Evolutionary conservation across 1,140 invertebrate species (phyloP).

Genomic region (Drosophila seguyi): DNA sequence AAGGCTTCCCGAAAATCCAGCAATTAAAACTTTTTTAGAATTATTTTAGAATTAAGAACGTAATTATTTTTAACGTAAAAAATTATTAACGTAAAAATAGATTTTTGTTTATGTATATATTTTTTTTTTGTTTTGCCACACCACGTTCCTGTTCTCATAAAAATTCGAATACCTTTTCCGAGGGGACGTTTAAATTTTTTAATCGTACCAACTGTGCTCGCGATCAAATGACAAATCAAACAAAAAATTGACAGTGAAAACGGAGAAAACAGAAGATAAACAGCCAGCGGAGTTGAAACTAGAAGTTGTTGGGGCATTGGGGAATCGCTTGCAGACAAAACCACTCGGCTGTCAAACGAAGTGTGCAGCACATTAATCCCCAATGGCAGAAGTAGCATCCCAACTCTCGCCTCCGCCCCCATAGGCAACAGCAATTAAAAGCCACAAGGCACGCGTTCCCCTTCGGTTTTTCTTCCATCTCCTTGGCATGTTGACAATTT

Average conservation of each 20-base stretch:
- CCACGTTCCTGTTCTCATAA: constrained; percentile 2
- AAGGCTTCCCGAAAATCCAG: background rate
- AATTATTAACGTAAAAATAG: too few species aligned
- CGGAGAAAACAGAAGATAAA: constrained; percentile 30
- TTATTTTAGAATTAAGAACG: too few species aligned
- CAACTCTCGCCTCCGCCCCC: constrained; percentile 5
- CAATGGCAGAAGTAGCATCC: constrained; percentile 41
- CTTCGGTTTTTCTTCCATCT: constrained; percentile 6
- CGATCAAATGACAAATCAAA: constrained; percentile 83
- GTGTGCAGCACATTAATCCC: constrained; percentile 82
- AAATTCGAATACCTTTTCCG: constrained; percentile 42
- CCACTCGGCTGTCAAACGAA: constrained; percentile 76
- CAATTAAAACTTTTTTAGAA: too few species aligned
- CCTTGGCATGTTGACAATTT: constrained; percentile 69
- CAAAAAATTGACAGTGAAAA: constrained; percentile 65
- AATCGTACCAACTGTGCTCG: constrained; percentile 74
- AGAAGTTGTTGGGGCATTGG: constrained; percentile 13
- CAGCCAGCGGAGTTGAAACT: constrained; percentile 4
- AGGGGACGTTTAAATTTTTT: constrained; percentile 63
- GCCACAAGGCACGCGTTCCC: constrained; percentile 66
- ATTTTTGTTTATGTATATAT: background rate
- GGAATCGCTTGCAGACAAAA: constrained; percentile 31
- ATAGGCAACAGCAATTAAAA: constrained; percentile 74
- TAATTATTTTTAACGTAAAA: too few species aligned
- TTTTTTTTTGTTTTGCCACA: background rate